A percentile compares a stretch with the other conserved stretches of the same genome.
These are phyloP conservation scores for Leptestheria dahalacensis DNA, from an alignment of 1,140 invertebrate species.

Conservation along the genomic window DNA sequence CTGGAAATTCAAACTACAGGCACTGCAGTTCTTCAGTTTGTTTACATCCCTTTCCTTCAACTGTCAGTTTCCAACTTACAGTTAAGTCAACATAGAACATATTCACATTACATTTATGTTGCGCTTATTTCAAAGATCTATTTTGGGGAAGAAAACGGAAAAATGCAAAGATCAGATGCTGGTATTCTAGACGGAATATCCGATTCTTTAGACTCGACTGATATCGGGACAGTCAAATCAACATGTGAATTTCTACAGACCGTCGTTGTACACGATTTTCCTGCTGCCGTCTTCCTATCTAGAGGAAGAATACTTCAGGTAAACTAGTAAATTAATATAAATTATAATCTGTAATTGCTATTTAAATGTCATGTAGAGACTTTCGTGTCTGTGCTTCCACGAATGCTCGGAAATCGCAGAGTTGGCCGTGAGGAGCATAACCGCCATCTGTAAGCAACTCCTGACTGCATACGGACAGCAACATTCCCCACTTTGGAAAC, in stretches of 20 bases:
- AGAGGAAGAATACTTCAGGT: background rate
- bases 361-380: background rate
- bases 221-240: background rate
- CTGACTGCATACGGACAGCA: background rate
- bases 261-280: background rate
- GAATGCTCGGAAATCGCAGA: background rate
- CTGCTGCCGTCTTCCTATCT: background rate
- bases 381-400: background rate
- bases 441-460: background rate
- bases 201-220: background rate
- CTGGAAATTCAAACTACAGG: too few species aligned
- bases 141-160: too few species aligned
- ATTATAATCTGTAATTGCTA: background rate
- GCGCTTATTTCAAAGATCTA: too few species aligned
- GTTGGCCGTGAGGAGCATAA: background rate
- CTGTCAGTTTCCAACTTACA: too few species aligned
- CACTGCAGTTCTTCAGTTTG: too few species aligned
- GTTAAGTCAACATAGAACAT: too few species aligned
- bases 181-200: background rate
- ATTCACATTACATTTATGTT: too few species aligned
- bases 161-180: background rate
- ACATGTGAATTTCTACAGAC: background rate
- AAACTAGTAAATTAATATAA: background rate
- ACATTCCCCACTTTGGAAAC: background rate
- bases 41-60: too few species aligned